Evolutionary conservation across 2,888 invertebrate genomes (phyloP), one percentile per base, ranked within the genome.

Genomic region (Eilema caniola): DNA sequence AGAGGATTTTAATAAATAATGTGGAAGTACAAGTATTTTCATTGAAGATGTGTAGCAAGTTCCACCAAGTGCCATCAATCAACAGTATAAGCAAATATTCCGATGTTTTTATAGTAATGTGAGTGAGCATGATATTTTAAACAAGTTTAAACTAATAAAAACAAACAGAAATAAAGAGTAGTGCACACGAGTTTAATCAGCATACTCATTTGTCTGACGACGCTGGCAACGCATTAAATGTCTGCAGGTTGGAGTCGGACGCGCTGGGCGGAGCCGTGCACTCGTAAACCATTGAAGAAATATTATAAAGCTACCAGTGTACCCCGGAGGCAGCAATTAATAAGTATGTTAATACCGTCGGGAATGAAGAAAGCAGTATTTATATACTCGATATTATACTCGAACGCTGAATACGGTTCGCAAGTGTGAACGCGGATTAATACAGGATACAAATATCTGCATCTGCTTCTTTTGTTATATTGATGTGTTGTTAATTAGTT

Each of bases 281-380:
- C 85, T 89, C 90, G 91, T 92, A 93, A 91, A 93, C 84, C 90
- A 92, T 91, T 83, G 83, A 87, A 92, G 92, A 93, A 90, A 90
- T 93, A 92, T 93, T 91, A 92, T 91, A 85, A 88, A 82, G 92
- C 93, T 92, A 92, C 94, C 93, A 93, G 87, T 85, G 86, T 88
- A 90, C 92, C 93, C 93, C 89, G 86, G 89, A 86, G 94, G 93
- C 92, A 88, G 83, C 89, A 89, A 92, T 93, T 93, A 93, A 93
- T 94, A 93, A 92, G 91, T 91, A 92, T 92, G 92, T 93, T 93
- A 93, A 93, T 94, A 90, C 78, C 81, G 77, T 77, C 76, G 77
- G 76, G 84, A 84, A 83, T 80, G 83, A 84, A 80, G 82, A 85
- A 82, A 82, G 76, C 76, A 82, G 83, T 82, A 82, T 82, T 82